Base-by-base conservation (phyloP, 2,113 vertebrate genomes). In the Scatophagus argus region DNA sequence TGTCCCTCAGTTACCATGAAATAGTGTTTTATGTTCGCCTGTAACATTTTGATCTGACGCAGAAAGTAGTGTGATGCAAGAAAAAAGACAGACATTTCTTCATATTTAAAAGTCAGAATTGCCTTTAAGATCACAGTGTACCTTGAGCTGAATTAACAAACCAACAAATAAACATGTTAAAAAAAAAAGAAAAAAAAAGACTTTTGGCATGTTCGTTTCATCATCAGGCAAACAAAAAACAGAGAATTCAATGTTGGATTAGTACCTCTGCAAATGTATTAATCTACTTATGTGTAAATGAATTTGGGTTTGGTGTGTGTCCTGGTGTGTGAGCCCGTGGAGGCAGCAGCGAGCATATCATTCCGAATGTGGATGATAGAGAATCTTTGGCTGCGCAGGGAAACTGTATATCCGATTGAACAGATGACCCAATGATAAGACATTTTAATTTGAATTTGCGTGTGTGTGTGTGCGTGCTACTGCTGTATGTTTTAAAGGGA, bases 371-470 rank as follows among this genome's bases (percentile, higher is more conserved):
- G 64, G 47, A 69, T 71, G 38, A 59, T 41, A 75, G 29, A 41
- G 14, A 62, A 73, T 58, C 58, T 67, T 38, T 63, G 59, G 54
- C 70, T 52, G 49, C 63, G 63, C 13, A 84, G 74, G 67, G 59
- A 86, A 77, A 85, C 67, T 27, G 63, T 77, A 52, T 19, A 83
- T 61, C 55, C 31, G 19, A 6, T 49, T 67, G 63, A 74, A 60
- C 39, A 83, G 79, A 86, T 77, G 70, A 82, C 59, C 47, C 52
- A 62, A 10, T 51, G 82, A 85, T 80, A 68, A 77, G 61, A 43
- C 11, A 47, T 41, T 76, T 78, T 56, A 63, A 79, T 85, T 44
- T 79, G 60, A 78, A 21, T 74, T 47, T 46, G 25, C 44, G 10
- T 44, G 38, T 61, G 58, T 17, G 49, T 29, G 21, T n/a, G 31